These are phyloP conservation scores for Sarcophaga variegata DNA, from an alignment of 2,888 invertebrate species.

Conservation along the genomic window DNA sequence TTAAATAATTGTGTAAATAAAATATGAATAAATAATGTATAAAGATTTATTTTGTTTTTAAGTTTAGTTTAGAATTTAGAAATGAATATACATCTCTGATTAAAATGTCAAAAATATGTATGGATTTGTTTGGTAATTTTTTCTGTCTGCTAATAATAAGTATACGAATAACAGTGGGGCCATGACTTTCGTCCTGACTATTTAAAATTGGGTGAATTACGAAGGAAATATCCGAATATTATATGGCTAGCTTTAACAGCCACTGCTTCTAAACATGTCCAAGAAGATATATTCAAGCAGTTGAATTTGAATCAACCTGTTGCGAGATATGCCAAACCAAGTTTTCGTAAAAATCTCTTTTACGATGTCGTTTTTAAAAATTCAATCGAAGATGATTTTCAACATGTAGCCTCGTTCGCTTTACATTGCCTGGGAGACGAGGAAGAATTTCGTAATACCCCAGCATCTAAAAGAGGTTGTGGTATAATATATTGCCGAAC, in stretches of 20 bases:
- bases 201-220: constrained; percentile 90
- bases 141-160: not conserved
- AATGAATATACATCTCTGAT: not conserved
- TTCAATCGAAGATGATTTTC: constrained; percentile 89
- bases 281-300: constrained; percentile 90
- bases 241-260: constrained; percentile 97
- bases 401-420: constrained; percentile 90
- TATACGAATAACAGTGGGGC: constrained; percentile 91
- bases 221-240: constrained; percentile 85
- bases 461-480: constrained; percentile 83
- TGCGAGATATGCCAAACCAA: constrained; percentile 90
- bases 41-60: not conserved
- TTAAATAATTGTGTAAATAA: no score
- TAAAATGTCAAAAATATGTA: not conserved
- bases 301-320: constrained; percentile 87
- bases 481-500: constrained; percentile 98
- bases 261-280: constrained; percentile 91
- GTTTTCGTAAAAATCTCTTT: constrained; percentile 95
- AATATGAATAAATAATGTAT: no score
- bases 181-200: constrained; percentile 99
- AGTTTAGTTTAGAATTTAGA: not conserved
- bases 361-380: constrained; percentile 97
- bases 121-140: not conserved
- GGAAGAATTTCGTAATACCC: constrained; percentile 71
- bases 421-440: constrained; percentile 85